A percentile compares a stretch with the other conserved stretches of the same genome.
Evolutionary conservation across 2,113 vertebrate genomes (phyloP).

Genomic region (Bos javanicus): DNA sequence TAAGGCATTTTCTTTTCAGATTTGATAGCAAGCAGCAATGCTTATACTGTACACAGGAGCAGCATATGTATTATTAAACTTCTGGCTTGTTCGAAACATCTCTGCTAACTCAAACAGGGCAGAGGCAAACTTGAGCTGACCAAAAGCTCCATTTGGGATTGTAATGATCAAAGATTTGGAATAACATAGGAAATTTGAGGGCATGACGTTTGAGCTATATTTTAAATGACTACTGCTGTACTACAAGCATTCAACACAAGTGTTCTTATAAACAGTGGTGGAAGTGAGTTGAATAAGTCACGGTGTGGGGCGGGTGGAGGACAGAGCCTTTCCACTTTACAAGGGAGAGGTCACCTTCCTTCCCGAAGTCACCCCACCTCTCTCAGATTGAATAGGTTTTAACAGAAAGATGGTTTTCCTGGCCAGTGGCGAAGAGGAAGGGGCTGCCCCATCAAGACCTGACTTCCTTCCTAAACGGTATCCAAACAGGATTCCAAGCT

Average conservation of each 20-base stretch:
- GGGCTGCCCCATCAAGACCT: conserved; percentile 52
- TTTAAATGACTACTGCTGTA: conserved; percentile 77
- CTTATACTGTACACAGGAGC: conserved; percentile 68
- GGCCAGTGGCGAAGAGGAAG: conserved; percentile 43
- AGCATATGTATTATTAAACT: conserved; percentile 71
- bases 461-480: conserved; percentile 37
- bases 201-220: conserved; percentile 76
- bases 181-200: conserved; percentile 70
- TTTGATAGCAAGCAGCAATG: conserved; percentile 48
- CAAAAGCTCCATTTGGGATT: conserved; percentile 60
- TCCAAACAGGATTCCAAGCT: conserved; percentile 55
- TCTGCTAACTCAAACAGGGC: conserved; percentile 70
- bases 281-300: conserved; percentile 63
- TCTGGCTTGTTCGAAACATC: conserved; percentile 73
- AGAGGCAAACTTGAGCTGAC: conserved; percentile 66
- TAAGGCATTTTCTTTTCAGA: conserved; percentile 66
- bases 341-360: conserved; percentile 76
- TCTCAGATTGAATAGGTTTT: conserved; percentile 44
- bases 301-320: background rate
- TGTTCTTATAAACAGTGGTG: conserved; percentile 66
- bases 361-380: conserved; percentile 54
- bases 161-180: conserved; percentile 70
- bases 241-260: conserved; percentile 61
- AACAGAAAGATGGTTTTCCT: conserved; percentile 61
- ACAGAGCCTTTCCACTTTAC: conserved; percentile 66